These are phyloP conservation scores for Artemia sinica DNA, from an alignment of 2,888 invertebrate genomes.

Conservation along the genomic window DNA sequence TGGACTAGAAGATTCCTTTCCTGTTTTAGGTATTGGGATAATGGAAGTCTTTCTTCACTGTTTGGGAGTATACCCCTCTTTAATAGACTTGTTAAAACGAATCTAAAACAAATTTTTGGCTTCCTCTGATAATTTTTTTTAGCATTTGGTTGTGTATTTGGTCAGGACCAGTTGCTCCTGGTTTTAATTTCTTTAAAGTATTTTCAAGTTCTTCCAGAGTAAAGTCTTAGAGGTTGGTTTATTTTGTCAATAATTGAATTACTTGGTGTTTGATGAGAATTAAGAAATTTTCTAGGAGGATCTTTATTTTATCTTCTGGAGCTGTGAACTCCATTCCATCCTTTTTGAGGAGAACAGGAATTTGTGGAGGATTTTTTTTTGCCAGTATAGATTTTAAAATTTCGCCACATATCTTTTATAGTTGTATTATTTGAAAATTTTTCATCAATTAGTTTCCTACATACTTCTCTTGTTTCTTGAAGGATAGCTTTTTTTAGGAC, in stretches of 20 bases:
- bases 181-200: not conserved
- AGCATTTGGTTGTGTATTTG: not conserved
- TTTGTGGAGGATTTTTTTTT: not conserved
- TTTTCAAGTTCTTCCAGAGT: not conserved
- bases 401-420: constrained; percentile 5
- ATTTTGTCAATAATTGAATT: not conserved
- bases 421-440: not conserved
- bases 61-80: no score
- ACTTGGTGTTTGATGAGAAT: not conserved
- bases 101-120: not conserved
- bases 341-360: not conserved
- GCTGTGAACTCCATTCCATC: not conserved
- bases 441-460: not conserved
- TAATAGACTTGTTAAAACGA: no score
- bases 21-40: no score
- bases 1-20: no score
- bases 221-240: not conserved
- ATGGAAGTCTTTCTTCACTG: no score
- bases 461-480: not conserved
- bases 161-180: not conserved
- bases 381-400: not conserved
- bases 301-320: not conserved
- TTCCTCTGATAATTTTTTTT: not conserved
- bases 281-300: not conserved
- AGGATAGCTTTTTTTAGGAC: not conserved